Evolutionary conservation across 2,888 invertebrate genomes (phyloP).

Genomic region (Dioctria rufipes): DNA sequence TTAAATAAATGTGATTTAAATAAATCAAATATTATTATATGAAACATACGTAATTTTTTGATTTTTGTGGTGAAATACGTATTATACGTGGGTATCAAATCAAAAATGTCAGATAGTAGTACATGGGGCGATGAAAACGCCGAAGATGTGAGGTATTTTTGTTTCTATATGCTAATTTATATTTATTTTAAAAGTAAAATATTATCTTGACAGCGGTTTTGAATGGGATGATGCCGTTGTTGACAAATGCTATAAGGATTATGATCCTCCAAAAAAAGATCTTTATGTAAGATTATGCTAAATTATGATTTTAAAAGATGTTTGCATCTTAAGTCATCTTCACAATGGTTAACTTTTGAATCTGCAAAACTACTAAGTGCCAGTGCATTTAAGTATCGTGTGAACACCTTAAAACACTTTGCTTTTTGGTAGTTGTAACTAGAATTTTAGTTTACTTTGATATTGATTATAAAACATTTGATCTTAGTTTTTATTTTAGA

Average conservation of each 20-base stretch:
- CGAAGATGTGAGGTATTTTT: neutral
- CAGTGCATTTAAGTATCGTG: too few species aligned
- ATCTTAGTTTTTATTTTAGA: too few species aligned
- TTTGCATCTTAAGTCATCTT: too few species aligned
- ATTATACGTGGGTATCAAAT: neutral
- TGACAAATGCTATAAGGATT: neutral
- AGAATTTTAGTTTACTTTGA: too few species aligned
- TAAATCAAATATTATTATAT: neutral
- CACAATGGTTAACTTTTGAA: too few species aligned
- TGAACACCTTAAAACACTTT: too few species aligned
- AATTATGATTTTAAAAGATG: too few species aligned
- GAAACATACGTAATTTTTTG: neutral
- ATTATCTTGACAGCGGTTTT: neutral
- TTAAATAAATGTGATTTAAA: conserved; percentile 2
- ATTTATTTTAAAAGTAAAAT: neutral
- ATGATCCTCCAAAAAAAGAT: neutral
- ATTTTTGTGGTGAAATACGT: neutral
- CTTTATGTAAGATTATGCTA: neutral
- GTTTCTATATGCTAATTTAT: neutral
- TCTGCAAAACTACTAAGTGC: too few species aligned
- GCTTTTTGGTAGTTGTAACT: too few species aligned
- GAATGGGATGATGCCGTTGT: neutral
- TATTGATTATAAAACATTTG: too few species aligned
- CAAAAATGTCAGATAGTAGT: neutral
- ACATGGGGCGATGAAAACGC: neutral